Evolutionary conservation across 2,888 invertebrate genomes (phyloP), one percentile per base, ranked within the genome.

Genomic region (Cryptocheilus praepositus): DNA sequence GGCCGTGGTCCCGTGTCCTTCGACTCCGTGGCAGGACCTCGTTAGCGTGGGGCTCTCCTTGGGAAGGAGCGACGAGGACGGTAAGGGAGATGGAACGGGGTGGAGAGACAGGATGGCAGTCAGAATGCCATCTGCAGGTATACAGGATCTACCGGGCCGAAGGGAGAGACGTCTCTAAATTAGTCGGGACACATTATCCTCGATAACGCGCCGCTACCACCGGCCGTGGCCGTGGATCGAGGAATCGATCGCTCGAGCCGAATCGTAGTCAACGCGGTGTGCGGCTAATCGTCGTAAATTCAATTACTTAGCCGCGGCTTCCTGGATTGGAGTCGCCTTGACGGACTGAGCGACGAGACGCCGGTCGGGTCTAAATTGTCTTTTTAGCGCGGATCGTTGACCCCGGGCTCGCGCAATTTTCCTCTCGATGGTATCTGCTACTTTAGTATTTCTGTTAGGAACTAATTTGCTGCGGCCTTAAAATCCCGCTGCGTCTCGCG

Each of bases 181-280:
- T 88, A 88, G 87, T 85, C 81, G 82, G 81, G 85, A 86, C 86
- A 85, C 84, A 84, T 85, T 87, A 86, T 86, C 85, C 82, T 79
- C 81, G 87, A 86, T 86, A 86, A 85, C 84, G 82, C 81, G 71
- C 71, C 70, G 74, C 77, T 77, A 77, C 79, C 77, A 75, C 79
- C 76, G 74, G 64, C 62, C 68, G 58, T 55, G 73, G 46, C 66
- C 60, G 61, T 59, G 67, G 71, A 73, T 74, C 76, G 67, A 64
- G 68, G 62, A 72, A 76, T 79, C 76, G 79, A 75, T 78, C 71
- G 67, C 36, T 65, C 68, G 54, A 54, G 65, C 65, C 52, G 61
- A 59, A 71, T 72, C 65, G 70, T 53, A 43, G 46, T 36, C 58
- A 67, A 71, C 71, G 73, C 25, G 58, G 19, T 69, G 71, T 66